Base-by-base conservation (phyloP, 2,797 vertebrate species). In the Spatula versicolor region DNA sequence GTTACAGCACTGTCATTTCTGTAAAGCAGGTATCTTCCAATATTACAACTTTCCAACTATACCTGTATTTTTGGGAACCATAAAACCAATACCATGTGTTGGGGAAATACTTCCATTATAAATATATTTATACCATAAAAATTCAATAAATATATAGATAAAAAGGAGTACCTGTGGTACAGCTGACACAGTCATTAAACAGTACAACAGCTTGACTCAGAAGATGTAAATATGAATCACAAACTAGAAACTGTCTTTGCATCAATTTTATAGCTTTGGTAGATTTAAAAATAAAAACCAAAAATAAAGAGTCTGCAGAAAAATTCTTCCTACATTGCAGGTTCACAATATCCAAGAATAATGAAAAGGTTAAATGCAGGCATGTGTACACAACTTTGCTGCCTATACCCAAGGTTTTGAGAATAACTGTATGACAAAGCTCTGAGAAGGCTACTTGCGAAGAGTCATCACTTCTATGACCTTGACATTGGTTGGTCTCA, bases 401-500 rank as follows among this genome's bases (percentile, higher is more conserved):
- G 66, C 67, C 86, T 86, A 85, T 26, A 91, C 64, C 39, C 74
- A 79, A 80, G 66, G 25, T 87, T 95, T 86, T 90, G 83, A 89
- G 71, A 75, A 71, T 84, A 95, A 86, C 78, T 55, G 59, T 48
- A 92, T 73, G 87, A 93, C 84, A 96, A 92, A 94, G 72, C 90
- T 95, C 71, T 6, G 25, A 5, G 13, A 86, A 92, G 92, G 88
- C 91, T 95, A 95, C 93, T 94, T 95, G 90, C 88, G 95, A 97
- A 96, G 73, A 90, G 94, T 95, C 86, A 95, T 96, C 92, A 90
- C 85, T 98, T 92, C 93, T 88, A 28, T 95, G 95, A 97, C 96
- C 95, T 95, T 98, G 96, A 96, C 96, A 96, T 87, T 94, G 90
- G 96, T 96, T 96, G 90, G 95, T 97, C 92, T 93, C 93, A 94